Base-by-base conservation (phyloP, 1,140 invertebrate genomes). In the Drosophila orosa region DNA sequence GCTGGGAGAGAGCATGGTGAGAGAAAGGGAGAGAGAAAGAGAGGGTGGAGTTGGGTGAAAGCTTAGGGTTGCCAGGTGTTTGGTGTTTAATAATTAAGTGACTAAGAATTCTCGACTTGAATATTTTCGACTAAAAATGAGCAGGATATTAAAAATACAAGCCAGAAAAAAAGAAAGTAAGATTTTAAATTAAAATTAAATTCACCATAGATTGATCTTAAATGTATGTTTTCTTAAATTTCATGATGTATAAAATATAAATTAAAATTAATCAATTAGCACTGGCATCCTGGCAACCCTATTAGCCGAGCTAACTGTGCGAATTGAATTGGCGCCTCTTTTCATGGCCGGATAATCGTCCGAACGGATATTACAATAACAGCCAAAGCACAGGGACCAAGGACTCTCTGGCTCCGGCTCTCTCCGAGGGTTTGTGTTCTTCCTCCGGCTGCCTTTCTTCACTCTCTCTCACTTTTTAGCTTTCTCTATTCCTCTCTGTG, bases 301-400 rank as follows among this genome's bases (percentile, higher is more conserved):
- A 44, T 67, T 52, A 47, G 31, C 61, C 24, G 29, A 35, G 61
- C 29, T 35, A 45, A 66, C 69, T 31, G 39, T 25, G 54, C 12
- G 50, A 74, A 54, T 80, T 78, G 39, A 81, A 71, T 85, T 85
- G 78, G 81, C 82, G 78, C 82, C 74, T 67, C 71, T 77, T 77
- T 77, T 57, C 56, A 65, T 63, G 45, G 54, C 59, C 72, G 80
- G 80, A 79, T 83, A 79, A 83, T 83, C 80, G 78, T 45, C 42
- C n/a, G 50, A 63, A 33, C 76, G 63, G 71, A 75, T 84, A 84
- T 58, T 58, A 71, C 44, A 63, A 65, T 35, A 75, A 67, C 37
- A 25, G 15, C 33, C 33, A 35, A 35, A 35, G 50, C 31, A 54
- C 37, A 29, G 27, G 25, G 19, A 33, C 65, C 45, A 69, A 52